phyloP scores from a whole-genome alignment of 2,113 vertebrate genomes.

The Proteles cristata region DNA sequence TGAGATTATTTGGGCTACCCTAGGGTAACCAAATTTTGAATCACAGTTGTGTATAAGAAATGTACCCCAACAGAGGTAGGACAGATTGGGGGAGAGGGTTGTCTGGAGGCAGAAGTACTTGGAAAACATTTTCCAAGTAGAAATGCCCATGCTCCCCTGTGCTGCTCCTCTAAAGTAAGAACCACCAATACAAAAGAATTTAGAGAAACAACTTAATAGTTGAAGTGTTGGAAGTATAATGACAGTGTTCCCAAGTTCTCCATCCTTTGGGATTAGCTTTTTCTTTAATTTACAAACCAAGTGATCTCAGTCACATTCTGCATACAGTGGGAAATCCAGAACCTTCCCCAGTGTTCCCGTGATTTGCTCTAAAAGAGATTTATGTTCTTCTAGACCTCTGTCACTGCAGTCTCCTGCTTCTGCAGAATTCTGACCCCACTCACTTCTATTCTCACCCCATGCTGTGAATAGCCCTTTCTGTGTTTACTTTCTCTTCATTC shows the following conservation, averaged over 20 bases:
- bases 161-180: neutral
- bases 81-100: neutral
- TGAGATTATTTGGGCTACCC: neutral
- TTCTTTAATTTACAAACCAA: neutral
- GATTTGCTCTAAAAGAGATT: neutral
- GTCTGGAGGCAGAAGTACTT: neutral
- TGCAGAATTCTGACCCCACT: neutral
- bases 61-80: neutral
- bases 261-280: neutral
- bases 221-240: neutral
- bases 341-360: neutral
- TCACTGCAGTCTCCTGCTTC: neutral
- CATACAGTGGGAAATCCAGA: neutral
- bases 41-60: neutral
- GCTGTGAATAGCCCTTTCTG: neutral
- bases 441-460: neutral
- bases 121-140: neutral
- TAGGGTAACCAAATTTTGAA: neutral
- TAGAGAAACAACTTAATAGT: neutral
- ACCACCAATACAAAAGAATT: neutral
- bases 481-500: neutral
- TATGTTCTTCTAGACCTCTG: neutral
- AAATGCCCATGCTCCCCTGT: neutral
- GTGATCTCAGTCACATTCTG: neutral
- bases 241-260: neutral